Evolutionary conservation across 2,888 invertebrate species (phyloP), one percentile per base, ranked within the genome.

Genomic region (Notocelia uddmanniana): DNA sequence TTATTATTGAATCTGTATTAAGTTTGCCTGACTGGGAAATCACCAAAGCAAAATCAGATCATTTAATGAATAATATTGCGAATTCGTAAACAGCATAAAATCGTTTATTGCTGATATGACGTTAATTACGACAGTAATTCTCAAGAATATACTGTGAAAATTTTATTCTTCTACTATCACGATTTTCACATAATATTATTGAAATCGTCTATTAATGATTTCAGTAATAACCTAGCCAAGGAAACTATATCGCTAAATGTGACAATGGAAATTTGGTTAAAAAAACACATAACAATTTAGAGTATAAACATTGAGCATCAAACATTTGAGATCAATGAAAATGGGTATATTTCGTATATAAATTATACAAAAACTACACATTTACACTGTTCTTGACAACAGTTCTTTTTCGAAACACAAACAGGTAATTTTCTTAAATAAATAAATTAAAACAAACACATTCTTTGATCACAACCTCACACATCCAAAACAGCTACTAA

Each of bases 371-470:
- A 19, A 57, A 34, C 2, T 57, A 18, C 59, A 1, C 59, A 59
- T 59, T 59, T 23, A 41, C 23, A 41, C 2, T 41, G 23, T n/a
- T 23, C 23, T 59, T 41, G 21, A 19, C 5, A 11, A 34, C 13
- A 66, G 1, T 52, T 66, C 41, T 54, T 21, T 41, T 57, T 52
- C 52, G 54, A 37, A 52, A 19, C 58, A 59, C 58, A 23, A 19
- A 37, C 8, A 19, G 31, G 31, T 15, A 55, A 31, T 19, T 31
- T 62, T 41, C n/a, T 41, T 50, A 59, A 62, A 67, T 72, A 72
- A 72, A 72, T 72, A 67, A 72, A 48, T 62, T 72, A 72, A 55
- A 67, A 71, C 66, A 71, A n/a, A 72, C 67, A 72, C 50, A 60
- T 48, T 31, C 41, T 64, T 21, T 62, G 55, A 54, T 72, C 71